Conservation (phyloP, 2,113 vertebrate species). For the Lophochroa leadbeateri region DNA sequence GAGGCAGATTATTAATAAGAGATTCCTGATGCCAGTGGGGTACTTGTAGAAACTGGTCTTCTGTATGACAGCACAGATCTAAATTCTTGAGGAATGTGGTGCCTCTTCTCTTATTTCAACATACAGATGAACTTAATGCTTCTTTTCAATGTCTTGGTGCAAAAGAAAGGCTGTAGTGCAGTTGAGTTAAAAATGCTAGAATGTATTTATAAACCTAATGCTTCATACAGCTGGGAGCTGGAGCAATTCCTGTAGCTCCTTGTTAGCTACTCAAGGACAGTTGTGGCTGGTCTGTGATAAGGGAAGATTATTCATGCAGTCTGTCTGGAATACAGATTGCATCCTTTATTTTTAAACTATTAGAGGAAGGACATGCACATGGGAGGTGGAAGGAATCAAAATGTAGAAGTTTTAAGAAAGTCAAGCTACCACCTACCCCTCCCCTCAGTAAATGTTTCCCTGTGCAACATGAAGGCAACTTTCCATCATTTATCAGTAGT, state of each 20-base stretch:
- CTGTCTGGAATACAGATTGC: constrained; percentile 67
- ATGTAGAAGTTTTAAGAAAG: constrained; percentile 29
- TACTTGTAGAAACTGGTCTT: not conserved
- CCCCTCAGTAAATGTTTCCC: not conserved
- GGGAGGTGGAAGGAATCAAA: constrained; percentile 47
- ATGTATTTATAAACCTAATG: constrained; percentile 21
- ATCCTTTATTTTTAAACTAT: constrained; percentile 67
- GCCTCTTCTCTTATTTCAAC: not conserved
- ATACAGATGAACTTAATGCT: not conserved
- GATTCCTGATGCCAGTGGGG: not conserved
- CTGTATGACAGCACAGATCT: not conserved
- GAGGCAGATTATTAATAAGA: not conserved
- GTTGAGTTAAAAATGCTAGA: constrained; percentile 22
- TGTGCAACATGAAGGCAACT: constrained; percentile 3
- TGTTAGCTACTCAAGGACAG: constrained; percentile 60
- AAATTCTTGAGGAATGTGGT: not conserved
- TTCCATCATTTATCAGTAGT: not conserved
- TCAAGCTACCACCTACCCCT: not conserved
- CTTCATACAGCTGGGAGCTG: constrained; percentile 28
- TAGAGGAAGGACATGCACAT: constrained; percentile 31
- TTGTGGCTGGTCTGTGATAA: constrained; percentile 57
- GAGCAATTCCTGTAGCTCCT: constrained; percentile 39
- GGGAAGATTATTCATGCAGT: constrained; percentile 64
- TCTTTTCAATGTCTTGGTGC: not conserved
- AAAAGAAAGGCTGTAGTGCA: not conserved